Percentiles rank a stretch among this genome's conserved stretches.
Conservation (phyloP, 2,888 invertebrate species). For the Corbicula japonica region DNA sequence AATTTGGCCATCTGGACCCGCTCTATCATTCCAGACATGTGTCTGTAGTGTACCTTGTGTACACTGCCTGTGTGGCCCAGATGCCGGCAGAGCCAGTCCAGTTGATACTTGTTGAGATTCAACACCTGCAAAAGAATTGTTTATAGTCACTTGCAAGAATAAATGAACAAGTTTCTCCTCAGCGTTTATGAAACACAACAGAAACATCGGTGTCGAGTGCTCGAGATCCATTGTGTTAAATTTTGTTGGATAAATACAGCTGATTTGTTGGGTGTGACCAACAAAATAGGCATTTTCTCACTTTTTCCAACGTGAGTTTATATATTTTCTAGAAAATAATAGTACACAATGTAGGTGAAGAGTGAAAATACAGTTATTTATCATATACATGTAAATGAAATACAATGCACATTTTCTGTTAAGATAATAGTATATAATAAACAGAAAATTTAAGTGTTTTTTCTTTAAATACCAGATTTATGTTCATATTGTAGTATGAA, state of each 20-base stretch:
- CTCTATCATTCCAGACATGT: constrained; percentile 49
- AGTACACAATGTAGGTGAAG: too few relatives aligned
- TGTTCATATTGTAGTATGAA: too few relatives aligned
- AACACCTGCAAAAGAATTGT: constrained; percentile 9
- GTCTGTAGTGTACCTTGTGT: constrained; percentile 41
- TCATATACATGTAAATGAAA: too few relatives aligned
- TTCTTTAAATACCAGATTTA: too few relatives aligned
- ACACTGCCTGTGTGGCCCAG: constrained; percentile 47
- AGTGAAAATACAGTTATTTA: too few relatives aligned
- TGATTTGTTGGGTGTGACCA: not conserved
- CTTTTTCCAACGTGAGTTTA: not conserved
- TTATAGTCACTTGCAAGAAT: not conserved
- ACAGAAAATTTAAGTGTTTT: too few relatives aligned
- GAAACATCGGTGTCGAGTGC: not conserved
- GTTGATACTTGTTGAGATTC: constrained; percentile 46
- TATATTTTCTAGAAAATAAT: too few relatives aligned
- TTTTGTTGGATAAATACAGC: not conserved
- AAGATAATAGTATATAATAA: too few relatives aligned
- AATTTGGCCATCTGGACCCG: constrained; percentile 39
- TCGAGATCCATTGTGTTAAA: not conserved
- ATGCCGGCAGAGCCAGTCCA: constrained; percentile 52
- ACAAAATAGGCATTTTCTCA: not conserved
- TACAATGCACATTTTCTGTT: too few relatives aligned
- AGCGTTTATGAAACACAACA: not conserved
- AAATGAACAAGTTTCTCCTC: not conserved